These are phyloP conservation scores for Agonopterix subpropinquella DNA, from an alignment of 2,888 invertebrate genomes.

Conservation along the genomic window DNA sequence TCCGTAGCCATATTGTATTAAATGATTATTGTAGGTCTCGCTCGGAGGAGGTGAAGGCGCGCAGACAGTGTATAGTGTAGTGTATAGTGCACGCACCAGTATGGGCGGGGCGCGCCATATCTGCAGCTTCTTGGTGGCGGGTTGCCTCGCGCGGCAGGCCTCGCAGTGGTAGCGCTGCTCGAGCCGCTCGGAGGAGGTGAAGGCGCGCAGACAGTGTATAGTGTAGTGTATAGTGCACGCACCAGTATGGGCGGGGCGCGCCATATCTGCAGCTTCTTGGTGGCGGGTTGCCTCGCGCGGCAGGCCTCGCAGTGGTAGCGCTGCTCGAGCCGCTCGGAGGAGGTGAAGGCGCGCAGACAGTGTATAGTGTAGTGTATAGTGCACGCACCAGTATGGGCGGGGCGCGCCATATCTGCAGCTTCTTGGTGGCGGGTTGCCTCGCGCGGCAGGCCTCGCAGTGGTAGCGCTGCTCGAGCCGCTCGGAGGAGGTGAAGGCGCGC, in stretches of 20 bases:
- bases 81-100: constrained; percentile 70
- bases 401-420: constrained; percentile 92
- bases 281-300: constrained; percentile 87
- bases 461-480: constrained; percentile 89
- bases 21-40: no score
- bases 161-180: constrained; percentile 92
- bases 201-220: no score
- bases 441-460: constrained; percentile 89
- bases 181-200: constrained; percentile 88
- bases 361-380: no score
- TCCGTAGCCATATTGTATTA: no score
- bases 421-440: constrained; percentile 91
- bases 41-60: no score
- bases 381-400: constrained; percentile 87
- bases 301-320: constrained; percentile 91
- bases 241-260: constrained; percentile 91
- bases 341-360: constrained; percentile 92
- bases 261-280: constrained; percentile 95
- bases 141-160: constrained; percentile 87
- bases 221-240: not conserved
- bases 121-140: constrained; percentile 92
- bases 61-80: no score
- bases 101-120: constrained; percentile 94
- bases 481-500: constrained; percentile 91
- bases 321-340: constrained; percentile 89